These are phyloP conservation scores for Centropus unirufus DNA, from an alignment of 2,113 vertebrate species.

Conservation along the genomic window DNA sequence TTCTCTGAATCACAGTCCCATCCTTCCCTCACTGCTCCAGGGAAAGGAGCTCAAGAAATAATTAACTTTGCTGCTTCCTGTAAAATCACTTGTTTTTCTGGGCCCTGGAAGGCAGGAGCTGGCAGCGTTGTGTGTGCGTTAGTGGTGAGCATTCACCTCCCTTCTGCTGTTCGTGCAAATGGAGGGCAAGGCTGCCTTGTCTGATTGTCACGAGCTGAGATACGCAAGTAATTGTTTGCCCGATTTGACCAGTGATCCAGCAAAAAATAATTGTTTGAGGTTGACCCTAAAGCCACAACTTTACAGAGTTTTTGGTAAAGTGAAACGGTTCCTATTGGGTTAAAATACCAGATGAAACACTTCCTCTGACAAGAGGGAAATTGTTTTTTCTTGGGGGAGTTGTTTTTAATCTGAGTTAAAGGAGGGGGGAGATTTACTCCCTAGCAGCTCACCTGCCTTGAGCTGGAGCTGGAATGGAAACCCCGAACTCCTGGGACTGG, in stretches of 20 bases:
- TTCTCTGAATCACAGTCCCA: constrained; percentile 9
- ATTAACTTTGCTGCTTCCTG: constrained; percentile 17
- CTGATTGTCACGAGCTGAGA: neutral
- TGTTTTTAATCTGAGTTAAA: neutral
- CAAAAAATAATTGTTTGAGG: neutral
- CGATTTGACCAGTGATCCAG: neutral
- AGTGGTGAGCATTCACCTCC: neutral
- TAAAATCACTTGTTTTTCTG: neutral
- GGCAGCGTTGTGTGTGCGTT: neutral
- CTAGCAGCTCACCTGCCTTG: neutral
- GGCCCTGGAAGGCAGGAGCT: neutral
- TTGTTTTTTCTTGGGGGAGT: neutral
- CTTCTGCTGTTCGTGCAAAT: neutral
- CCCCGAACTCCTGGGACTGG: neutral
- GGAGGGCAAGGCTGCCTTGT: neutral
- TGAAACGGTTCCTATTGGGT: neutral
- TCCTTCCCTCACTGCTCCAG: neutral
- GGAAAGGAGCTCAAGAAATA: neutral
- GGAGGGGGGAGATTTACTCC: neutral
- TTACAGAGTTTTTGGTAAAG: neutral
- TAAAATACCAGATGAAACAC: neutral
- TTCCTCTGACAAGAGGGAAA: neutral
- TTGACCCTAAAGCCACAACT: neutral
- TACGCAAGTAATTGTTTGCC: neutral
- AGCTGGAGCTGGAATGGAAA: neutral